Percentiles rank a stretch among this genome's conserved stretches.
These are phyloP conservation scores for Cyphomyrus discorhynchus DNA, from an alignment of 2,113 vertebrate genomes.

Conservation along the genomic window DNA sequence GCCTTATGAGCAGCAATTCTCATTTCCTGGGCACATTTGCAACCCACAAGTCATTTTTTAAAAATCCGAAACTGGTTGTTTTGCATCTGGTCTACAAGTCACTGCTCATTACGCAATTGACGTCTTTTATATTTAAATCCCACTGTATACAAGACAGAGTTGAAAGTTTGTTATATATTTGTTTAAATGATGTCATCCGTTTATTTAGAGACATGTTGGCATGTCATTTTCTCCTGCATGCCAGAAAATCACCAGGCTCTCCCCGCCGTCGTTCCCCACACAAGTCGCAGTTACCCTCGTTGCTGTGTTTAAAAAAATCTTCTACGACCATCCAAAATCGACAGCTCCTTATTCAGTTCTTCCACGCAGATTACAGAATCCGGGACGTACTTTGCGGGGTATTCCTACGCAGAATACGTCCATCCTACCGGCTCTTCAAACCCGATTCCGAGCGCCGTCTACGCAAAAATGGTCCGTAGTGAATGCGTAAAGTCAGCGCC, in stretches of 20 bases:
- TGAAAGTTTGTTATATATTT: conserved; percentile 57
- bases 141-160: conserved; percentile 48
- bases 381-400: conserved; percentile 53
- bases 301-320: conserved; percentile 42
- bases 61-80: conserved; percentile 35
- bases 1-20: conserved; percentile 55
- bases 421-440: conserved; percentile 16
- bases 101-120: conserved; percentile 36
- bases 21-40: conserved; percentile 52
- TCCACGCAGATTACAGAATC: conserved; percentile 54
- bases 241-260: conserved; percentile 51
- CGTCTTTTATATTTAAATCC: conserved; percentile 43
- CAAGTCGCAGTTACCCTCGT: conserved; percentile 45
- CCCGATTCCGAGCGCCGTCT: conserved; percentile 36
- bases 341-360: conserved; percentile 48
- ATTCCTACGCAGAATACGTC: conserved; percentile 56
- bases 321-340: conserved; percentile 50
- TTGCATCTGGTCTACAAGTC: conserved; percentile 51
- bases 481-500: conserved; percentile 6
- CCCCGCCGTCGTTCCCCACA: conserved; percentile 42
- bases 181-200: conserved; percentile 55
- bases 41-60: conserved; percentile 53
- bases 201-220: conserved; percentile 45
- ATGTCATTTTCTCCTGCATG: conserved; percentile 49
- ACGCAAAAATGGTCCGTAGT: conserved; percentile 9